Conservation (phyloP, 2,888 invertebrate genomes). For the Pheosia tremula region DNA sequence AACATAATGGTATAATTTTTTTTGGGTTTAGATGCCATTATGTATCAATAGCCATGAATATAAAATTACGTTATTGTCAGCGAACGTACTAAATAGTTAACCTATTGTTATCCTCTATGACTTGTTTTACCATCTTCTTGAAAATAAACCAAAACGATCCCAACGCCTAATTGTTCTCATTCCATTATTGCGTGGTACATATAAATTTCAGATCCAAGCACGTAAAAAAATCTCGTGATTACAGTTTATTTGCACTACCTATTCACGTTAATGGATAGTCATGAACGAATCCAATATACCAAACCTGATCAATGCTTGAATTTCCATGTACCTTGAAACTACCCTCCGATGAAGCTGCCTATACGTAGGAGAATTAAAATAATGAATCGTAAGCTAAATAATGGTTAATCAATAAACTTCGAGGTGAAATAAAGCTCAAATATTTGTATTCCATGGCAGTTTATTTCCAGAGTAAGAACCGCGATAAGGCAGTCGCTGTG, state of each 20-base stretch:
- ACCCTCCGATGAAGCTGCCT: too few species aligned
- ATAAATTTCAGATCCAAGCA: constrained; percentile 36
- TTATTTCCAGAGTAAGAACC: constrained; percentile 52
- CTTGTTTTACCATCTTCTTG: not conserved
- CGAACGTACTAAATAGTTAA: too few species aligned
- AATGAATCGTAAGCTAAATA: constrained; percentile 11
- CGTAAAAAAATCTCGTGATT: constrained; percentile 31
- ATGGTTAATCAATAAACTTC: constrained; percentile 19
- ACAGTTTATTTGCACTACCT: constrained; percentile 34
- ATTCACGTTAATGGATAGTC: constrained; percentile 34
- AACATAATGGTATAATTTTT: too few species aligned
- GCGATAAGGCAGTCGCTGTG: constrained; percentile 53
- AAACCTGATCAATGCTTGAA: constrained; percentile 11
- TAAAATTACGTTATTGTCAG: too few species aligned
- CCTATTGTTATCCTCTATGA: not conserved
- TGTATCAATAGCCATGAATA: too few species aligned
- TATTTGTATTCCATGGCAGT: constrained; percentile 41
- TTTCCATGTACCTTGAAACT: not conserved
- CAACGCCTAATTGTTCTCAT: constrained; percentile 25
- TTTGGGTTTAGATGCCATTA: too few species aligned
- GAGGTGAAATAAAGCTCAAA: constrained; percentile 33
- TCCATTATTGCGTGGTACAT: constrained; percentile 23
- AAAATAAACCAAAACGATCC: constrained; percentile 11
- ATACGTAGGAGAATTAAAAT: not conserved
- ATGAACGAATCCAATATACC: constrained; percentile 30